Evolutionary conservation across 2,888 invertebrate species (phyloP).

Genomic region (Pelosia muscerda): DNA sequence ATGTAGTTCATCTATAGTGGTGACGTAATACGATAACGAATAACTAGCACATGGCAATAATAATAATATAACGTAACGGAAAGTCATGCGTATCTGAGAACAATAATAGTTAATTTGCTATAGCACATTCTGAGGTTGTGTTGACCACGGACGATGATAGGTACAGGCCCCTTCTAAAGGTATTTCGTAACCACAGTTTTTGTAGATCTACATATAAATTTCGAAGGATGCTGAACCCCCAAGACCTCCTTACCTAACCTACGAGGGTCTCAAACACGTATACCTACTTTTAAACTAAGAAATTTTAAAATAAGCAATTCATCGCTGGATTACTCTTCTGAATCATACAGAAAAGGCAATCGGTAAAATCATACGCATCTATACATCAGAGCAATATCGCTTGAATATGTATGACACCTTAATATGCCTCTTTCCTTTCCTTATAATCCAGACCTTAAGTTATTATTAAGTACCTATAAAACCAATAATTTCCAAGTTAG

Average conservation of each 20-base stretch:
- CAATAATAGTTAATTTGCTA: constrained; percentile 18
- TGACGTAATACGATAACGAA: constrained; percentile 20
- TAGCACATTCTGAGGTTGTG: constrained; percentile 9
- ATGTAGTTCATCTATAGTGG: constrained; percentile 8
- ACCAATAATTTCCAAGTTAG: constrained; percentile 28
- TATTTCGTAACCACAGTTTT: background rate
- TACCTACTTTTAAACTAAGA: too few relatives aligned
- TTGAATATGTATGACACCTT: too few relatives aligned
- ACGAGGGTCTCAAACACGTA: too few relatives aligned
- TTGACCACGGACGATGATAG: background rate
- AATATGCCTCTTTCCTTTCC: too few relatives aligned
- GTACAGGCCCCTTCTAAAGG: constrained; percentile 2
- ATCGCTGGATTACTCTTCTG: too few relatives aligned
- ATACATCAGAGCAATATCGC: too few relatives aligned
- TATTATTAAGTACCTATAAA: constrained; percentile 6
- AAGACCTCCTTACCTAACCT: too few relatives aligned
- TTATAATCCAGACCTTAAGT: background rate
- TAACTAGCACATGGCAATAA: constrained; percentile 19
- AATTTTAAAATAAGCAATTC: too few relatives aligned
- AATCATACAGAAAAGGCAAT: too few relatives aligned
- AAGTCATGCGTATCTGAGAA: constrained; percentile 22
- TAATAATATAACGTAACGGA: constrained; percentile 20
- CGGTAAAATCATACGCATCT: too few relatives aligned
- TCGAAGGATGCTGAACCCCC: too few relatives aligned
- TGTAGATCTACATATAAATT: too few relatives aligned